A percentile compares a stretch with the other conserved stretches of the same genome.
Conservation (phyloP, 2,797 vertebrate genomes). For the Melanotaenia trifasciata region DNA sequence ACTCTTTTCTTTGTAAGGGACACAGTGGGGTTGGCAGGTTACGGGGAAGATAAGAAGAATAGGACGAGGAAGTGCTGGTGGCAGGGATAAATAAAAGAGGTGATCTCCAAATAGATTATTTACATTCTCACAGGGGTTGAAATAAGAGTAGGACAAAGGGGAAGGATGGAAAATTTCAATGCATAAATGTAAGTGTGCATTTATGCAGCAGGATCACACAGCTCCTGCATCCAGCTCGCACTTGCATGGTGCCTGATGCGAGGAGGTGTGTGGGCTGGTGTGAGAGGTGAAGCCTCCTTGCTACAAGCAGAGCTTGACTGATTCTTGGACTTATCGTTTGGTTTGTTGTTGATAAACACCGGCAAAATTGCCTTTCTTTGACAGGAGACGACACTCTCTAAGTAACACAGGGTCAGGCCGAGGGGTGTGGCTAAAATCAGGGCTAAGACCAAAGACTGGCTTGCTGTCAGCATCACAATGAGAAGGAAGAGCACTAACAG, state of each 20-base stretch:
- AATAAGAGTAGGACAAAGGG: not conserved
- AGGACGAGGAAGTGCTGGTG: slow-evolving; percentile 24
- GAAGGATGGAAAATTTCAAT: not conserved
- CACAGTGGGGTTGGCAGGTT: slow-evolving; percentile 31
- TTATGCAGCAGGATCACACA: slow-evolving; percentile 87
- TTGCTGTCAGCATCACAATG: slow-evolving; percentile 90
- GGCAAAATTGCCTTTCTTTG: slow-evolving; percentile 62
- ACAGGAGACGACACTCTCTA: slow-evolving; percentile 87
- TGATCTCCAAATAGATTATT: slow-evolving; percentile 1
- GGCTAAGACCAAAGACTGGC: slow-evolving; percentile 90
- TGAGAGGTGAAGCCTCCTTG: slow-evolving; percentile 26
- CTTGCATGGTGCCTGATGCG: slow-evolving; percentile 56
- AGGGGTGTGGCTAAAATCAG: slow-evolving; percentile 92
- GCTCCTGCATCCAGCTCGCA: slow-evolving; percentile 85
- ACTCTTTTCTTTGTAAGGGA: slow-evolving; percentile 31
- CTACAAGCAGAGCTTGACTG: slow-evolving; percentile 26
- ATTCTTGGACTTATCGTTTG: slow-evolving; percentile 31
- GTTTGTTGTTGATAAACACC: not conserved
- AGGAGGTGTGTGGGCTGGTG: slow-evolving; percentile 47
- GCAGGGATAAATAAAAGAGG: slow-evolving; percentile 39
- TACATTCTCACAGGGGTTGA: slow-evolving; percentile 21
- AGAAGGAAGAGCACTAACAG: slow-evolving; percentile 88
- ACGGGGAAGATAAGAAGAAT: slow-evolving; percentile 22
- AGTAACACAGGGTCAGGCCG: slow-evolving; percentile 91
- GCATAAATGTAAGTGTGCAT: slow-evolving; percentile 36